These are phyloP conservation scores for Pitangus sulphuratus DNA, from an alignment of 2,797 vertebrate genomes.

Conservation along the genomic window DNA sequence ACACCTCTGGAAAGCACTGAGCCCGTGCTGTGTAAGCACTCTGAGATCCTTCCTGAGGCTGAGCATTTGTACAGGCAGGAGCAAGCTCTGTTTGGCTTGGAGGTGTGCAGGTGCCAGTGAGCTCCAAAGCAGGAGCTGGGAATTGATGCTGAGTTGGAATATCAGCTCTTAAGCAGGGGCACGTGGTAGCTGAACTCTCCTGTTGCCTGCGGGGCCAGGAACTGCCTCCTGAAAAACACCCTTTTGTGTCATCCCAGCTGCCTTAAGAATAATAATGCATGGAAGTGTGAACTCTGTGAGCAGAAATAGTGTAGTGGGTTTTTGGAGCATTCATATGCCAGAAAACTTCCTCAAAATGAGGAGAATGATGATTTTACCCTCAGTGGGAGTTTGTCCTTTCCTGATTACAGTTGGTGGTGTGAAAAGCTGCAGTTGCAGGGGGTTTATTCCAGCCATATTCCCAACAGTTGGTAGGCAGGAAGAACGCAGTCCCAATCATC, in stretches of 20 bases:
- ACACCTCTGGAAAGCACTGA: accelerated
- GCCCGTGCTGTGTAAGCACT: not conserved
- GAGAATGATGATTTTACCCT: accelerated
- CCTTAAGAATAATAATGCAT: accelerated
- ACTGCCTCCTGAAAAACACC: not conserved
- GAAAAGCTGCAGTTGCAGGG: not conserved
- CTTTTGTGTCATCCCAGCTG: not conserved
- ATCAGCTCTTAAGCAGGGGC: not conserved
- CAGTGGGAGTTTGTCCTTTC: not conserved
- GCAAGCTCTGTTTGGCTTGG: not conserved
- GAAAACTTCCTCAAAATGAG: not conserved
- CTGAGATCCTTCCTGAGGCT: not conserved
- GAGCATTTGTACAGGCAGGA: not conserved
- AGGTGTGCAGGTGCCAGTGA: not conserved
- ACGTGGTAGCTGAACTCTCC: not conserved
- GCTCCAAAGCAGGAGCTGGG: not conserved
- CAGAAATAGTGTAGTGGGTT: accelerated
- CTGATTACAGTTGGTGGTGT: not conserved
- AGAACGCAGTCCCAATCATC: not conserved
- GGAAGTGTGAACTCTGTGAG: not conserved
- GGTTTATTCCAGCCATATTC: not conserved
- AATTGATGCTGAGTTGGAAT: not conserved
- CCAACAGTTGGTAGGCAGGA: not conserved
- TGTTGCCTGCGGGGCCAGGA: not conserved
- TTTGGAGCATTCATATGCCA: not conserved